These are phyloP conservation scores for Smittia sp. DNA, from an alignment of 2,888 invertebrate genomes.

Conservation along the genomic window DNA sequence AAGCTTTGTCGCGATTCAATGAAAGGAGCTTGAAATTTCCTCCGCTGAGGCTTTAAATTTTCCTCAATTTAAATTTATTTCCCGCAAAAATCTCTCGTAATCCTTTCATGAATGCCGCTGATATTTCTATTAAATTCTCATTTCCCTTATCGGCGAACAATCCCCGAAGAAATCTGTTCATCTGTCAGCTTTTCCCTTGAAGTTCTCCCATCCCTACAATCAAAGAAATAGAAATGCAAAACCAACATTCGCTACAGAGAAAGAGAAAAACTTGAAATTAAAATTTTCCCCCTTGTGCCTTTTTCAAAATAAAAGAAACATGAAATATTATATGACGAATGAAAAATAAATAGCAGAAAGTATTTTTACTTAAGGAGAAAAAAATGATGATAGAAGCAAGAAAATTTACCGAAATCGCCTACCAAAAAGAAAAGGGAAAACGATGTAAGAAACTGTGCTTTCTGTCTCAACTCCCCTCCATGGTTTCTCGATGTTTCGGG, in stretches of 20 bases:
- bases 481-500: background rate
- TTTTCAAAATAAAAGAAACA: conserved; percentile 1
- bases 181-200: no score
- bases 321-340: conserved; percentile 8
- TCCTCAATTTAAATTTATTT: no score
- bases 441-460: background rate
- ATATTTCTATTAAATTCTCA: no score
- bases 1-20: no score
- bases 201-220: no score
- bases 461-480: background rate
- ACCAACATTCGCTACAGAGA: background rate
- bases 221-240: background rate
- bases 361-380: conserved; percentile 1
- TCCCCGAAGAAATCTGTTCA: no score
- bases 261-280: conserved; percentile 3
- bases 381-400: conserved; percentile 30
- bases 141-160: no score
- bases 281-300: conserved; percentile 35
- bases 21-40: no score
- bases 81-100: no score
- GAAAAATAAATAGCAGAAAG: background rate
- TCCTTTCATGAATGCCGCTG: no score
- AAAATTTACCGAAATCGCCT: conserved; percentile 8
- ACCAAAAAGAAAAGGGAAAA: background rate
- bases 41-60: no score